phyloP scores from a whole-genome alignment of 2,113 vertebrate genomes.

The Procapra przewalskii region DNA sequence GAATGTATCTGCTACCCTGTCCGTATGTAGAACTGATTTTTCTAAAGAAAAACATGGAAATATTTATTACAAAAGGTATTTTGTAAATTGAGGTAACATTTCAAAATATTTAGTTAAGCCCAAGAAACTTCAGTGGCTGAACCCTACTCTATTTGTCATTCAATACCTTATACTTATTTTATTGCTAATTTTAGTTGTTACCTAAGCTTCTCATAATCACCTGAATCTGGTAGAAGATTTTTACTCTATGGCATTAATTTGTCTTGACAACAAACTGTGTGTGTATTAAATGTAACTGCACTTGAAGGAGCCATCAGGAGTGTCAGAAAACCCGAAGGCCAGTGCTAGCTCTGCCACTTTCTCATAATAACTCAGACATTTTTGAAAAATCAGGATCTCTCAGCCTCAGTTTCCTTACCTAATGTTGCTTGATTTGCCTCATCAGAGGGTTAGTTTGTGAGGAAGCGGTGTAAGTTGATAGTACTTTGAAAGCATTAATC shows the following conservation, averaged over 20 bases:
- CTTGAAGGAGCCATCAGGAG: neutral
- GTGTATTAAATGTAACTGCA: neutral
- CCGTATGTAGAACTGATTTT: neutral
- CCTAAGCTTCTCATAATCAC: neutral
- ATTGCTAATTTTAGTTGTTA: slow-evolving; percentile 30
- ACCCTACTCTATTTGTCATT: neutral
- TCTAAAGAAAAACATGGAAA: neutral
- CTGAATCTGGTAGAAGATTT: slow-evolving; percentile 4
- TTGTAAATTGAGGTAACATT: neutral
- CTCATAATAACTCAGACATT: neutral
- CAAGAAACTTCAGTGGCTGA: neutral
- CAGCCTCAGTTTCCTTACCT: neutral
- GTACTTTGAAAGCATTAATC: neutral
- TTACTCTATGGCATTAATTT: slow-evolving; percentile 29
- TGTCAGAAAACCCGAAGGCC: neutral
- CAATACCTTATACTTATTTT: slow-evolving; percentile 9
- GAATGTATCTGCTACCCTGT: neutral
- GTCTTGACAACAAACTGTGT: neutral
- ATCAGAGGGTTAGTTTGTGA: neutral
- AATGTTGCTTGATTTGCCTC: neutral
- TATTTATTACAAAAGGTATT: neutral
- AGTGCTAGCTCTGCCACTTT: neutral
- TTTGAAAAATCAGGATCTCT: neutral
- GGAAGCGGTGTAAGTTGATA: neutral
- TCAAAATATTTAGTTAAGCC: neutral